Base-by-base conservation (phyloP, 2,113 vertebrate species). In the Rissa tridactyla region DNA sequence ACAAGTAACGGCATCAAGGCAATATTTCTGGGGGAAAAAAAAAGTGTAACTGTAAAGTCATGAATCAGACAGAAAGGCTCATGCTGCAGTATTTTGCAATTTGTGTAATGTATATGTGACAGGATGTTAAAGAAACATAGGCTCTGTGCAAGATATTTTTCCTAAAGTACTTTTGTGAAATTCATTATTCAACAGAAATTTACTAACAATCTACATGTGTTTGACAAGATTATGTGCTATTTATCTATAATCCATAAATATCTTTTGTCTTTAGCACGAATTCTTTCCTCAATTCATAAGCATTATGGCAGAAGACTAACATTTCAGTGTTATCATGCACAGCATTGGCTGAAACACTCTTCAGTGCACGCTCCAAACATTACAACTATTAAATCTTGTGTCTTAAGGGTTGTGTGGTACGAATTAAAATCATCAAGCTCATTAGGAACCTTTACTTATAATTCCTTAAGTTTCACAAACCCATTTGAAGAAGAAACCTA, bases 211-310 rank as follows among this genome's bases (percentile, higher is more conserved):
- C 61, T 32, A 29, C 32, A 38, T 9, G 44, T 65, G 75, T 69
- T 93, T 93, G 94, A 95, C 61, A 87, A 89, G 70, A 68, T 30
- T 80, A 83, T 55, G 52, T 32, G 22, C 70, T 93, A 61, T 62
- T 95, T 96, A 93, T 88, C 92, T 86, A 94, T 14, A 88, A 76
- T 23, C 44, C 65, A 82, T 92, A 93, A 88, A 64, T 71, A 95
- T 18, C 15, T 78, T 68, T n/a, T 91, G 69, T 52, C 64, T 88
- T 85, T 29, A 55, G 42, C 52, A 71, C 2, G 6, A 82, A 68
- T 82, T 82, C 20, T 51, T 80, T 90, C 38, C 65, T 85, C 5
- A 3, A 6, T 93, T 7, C 70, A 44, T 27, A 73, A 77, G 30
- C 54, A 49, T 52, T 73, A 68, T 9, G 4, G 52, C 80, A 95